A percentile compares a stretch with the other conserved stretches of the same genome.
These are phyloP conservation scores for Orycteropus afer DNA, from an alignment of 2,113 vertebrate species.

Conservation along the genomic window DNA sequence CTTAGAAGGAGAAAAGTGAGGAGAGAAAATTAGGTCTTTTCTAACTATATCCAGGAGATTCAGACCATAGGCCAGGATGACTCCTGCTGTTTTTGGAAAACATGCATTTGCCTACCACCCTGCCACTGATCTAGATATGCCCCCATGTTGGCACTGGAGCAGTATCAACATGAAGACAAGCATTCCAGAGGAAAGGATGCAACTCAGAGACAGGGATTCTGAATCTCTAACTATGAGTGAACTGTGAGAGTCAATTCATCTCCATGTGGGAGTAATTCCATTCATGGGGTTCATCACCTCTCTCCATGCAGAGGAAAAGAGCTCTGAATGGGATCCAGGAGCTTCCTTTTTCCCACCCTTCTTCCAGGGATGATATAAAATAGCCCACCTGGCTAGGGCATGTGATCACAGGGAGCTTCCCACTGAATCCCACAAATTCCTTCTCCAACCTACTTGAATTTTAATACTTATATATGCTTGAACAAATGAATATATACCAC, in stretches of 20 bases:
- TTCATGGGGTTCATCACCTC: not conserved
- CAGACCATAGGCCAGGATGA: not conserved
- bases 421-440: not conserved
- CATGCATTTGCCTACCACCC: not conserved
- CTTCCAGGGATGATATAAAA: not conserved
- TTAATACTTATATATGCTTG: not conserved
- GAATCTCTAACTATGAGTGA: not conserved
- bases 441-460: not conserved
- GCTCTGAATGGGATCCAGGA: not conserved
- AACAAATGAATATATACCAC: not conserved
- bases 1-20: slow-evolving; percentile 64
- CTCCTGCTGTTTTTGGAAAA: slow-evolving; percentile 31
- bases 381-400: not conserved
- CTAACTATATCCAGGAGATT: slow-evolving; percentile 42
- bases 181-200: not conserved
- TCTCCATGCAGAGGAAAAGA: not conserved
- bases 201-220: not conserved
- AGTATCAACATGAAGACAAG: not conserved
- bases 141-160: not conserved
- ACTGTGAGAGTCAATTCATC: not conserved
- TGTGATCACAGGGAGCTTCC: not conserved
- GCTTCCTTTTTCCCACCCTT: not conserved
- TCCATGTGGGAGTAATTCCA: not conserved
- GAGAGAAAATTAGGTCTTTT: slow-evolving; percentile 64
- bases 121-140: not conserved